Evolutionary conservation across 2,888 invertebrate species (phyloP).

Genomic region (Mesorhabditis spiculigera): DNA sequence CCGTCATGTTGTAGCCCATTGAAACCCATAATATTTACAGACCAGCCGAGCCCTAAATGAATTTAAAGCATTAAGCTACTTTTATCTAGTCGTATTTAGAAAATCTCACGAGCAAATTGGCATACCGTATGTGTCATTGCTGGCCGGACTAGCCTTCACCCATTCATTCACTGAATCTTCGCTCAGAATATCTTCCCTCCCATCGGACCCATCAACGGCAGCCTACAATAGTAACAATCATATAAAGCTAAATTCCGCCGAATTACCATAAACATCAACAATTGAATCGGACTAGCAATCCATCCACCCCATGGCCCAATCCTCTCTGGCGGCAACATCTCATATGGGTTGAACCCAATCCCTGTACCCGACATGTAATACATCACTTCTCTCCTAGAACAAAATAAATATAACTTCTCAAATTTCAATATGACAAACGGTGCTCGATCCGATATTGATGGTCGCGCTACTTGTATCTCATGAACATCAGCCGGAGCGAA

Average conservation of each 20-base stretch:
- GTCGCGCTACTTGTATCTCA: slow-evolving; percentile 54
- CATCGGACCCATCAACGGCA: slow-evolving; percentile 45
- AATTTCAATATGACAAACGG: slow-evolving; percentile 19
- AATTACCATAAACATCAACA: slow-evolving; percentile 47
- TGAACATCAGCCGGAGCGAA: slow-evolving; percentile 50
- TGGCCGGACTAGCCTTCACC: slow-evolving; percentile 42
- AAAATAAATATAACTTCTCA: too few relatives aligned
- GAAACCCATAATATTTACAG: slow-evolving; percentile 57
- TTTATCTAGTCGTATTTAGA: slow-evolving; percentile 4
- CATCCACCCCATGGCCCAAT: slow-evolving; percentile 58
- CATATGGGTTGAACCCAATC: slow-evolving; percentile 56
- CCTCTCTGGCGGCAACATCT: slow-evolving; percentile 52
- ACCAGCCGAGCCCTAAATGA: slow-evolving; percentile 53
- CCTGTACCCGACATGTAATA: slow-evolving; percentile 56
- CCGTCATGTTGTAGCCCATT: slow-evolving; percentile 58
- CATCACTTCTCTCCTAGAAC: slow-evolving; percentile 49
- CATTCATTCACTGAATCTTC: slow-evolving; percentile 40
- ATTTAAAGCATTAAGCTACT: slow-evolving; percentile 8
- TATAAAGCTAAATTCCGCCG: not conserved
- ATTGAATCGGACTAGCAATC: slow-evolving; percentile 56
- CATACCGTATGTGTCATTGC: slow-evolving; percentile 53
- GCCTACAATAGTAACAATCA: slow-evolving; percentile 22
- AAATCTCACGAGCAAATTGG: not conserved
- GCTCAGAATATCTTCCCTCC: slow-evolving; percentile 40
- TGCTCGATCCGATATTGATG: slow-evolving; percentile 48